A percentile compares a stretch with the other conserved stretches of the same genome.
Evolutionary conservation across 1,140 invertebrate species (phyloP).

Genomic region (Globodera ellingtonae): DNA sequence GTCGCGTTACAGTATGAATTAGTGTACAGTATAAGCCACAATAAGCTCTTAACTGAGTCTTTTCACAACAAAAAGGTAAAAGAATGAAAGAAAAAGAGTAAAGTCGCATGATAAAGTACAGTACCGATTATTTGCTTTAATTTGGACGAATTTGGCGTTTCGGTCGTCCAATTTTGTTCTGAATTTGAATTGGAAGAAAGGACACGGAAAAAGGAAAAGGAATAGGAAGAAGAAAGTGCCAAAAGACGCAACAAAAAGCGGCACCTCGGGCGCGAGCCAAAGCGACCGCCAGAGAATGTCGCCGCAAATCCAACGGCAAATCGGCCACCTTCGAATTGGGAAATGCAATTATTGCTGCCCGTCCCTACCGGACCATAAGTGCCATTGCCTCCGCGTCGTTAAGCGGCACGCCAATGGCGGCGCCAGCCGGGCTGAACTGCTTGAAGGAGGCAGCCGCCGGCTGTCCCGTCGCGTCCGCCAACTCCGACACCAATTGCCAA

Average conservation of each 20-base stretch:
- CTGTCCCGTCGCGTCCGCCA: constrained; percentile 77
- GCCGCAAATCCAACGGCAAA: constrained; percentile 67
- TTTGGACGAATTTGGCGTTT: constrained; percentile 23
- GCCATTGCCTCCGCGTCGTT: constrained; percentile 77
- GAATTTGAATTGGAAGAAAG: constrained; percentile 30
- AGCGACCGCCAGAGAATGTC: constrained; percentile 83
- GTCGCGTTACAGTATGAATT: too few relatives aligned
- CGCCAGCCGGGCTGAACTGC: constrained; percentile 70
- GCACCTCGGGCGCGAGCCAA: constrained; percentile 85
- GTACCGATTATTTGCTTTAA: constrained; percentile 33
- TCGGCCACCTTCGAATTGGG: constrained; percentile 76
- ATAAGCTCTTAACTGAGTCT: too few relatives aligned
- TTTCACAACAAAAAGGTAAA: background rate
- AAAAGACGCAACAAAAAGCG: background rate
- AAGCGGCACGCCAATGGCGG: constrained; percentile 83
- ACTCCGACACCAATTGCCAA: constrained; percentile 90
- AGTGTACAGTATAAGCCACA: too few relatives aligned
- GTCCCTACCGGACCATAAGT: constrained; percentile 65
- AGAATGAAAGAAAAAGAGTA: constrained; percentile 7
- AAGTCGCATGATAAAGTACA: background rate
- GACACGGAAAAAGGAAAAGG: constrained; percentile 10
- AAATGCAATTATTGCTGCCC: background rate
- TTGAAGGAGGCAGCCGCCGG: constrained; percentile 96
- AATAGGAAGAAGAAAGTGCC: constrained; percentile 6
- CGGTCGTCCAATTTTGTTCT: constrained; percentile 31